Base-by-base conservation (phyloP, 2,113 vertebrate genomes). In the Pseudopipra pipra region DNA sequence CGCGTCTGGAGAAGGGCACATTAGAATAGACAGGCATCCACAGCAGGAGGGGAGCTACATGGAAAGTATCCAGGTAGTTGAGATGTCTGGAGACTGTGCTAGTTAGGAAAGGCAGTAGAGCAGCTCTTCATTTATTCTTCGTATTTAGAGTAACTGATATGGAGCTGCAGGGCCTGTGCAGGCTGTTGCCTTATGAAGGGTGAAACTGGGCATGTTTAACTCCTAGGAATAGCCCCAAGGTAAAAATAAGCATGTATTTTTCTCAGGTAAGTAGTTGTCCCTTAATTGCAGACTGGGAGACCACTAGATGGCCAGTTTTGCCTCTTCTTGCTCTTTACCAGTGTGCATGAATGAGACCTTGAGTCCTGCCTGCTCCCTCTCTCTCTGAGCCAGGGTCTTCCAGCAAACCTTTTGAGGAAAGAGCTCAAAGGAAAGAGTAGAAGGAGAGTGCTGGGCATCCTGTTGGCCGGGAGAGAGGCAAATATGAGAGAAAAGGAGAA, bases 11-110 rank as follows among this genome's bases (percentile, higher is more conserved):
- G 47, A 33, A 46, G 24, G 44, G 21, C 18, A 17, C 27, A 15
- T 49, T 41, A 66, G 58, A 52, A 28, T 0, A 51, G 46, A 56
- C 1, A 3, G 17, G 10, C n/a, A 44, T 31, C 81, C 51, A 12
- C 43, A 54, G 68, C 0, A 1, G 43, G 24, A 81, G 30, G 71
- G 22, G 25, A 78, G 28, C 30, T n/a, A 41, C 4, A 1, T 1
- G 8, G n/a, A 73, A 52, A 83, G 46, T 59, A 63, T 23, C 16
- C 39, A 28, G 55, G 46, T 62, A 30, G 2, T 7, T 0, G 0
- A 43, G 37, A 47, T 21, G 7, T 6, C 24, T 1, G 0, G 37
- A 72, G 43, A 9, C 23, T 14, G 24, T 52, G 65, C 37, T 47
- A 12, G 22, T 23, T 58, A 18, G 43, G 62, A 95, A 83, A 54